These are phyloP conservation scores for Menidia menidia DNA, from an alignment of 2,797 vertebrate genomes.

Conservation along the genomic window DNA sequence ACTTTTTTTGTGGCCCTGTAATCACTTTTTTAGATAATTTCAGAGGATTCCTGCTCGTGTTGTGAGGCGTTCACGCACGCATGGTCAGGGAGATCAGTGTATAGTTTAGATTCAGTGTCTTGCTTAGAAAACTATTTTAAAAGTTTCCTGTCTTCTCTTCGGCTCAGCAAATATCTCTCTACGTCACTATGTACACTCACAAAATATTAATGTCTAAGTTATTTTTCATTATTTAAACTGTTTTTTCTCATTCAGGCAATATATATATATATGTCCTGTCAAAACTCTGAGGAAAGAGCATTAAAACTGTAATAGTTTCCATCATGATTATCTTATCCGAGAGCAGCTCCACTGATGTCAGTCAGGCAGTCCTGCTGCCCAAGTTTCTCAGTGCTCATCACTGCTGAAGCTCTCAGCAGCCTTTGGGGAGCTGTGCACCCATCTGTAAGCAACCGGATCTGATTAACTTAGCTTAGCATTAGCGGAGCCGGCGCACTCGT, in stretches of 20 bases:
- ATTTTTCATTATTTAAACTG: slow-evolving; percentile 16
- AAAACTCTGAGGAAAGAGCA: no score
- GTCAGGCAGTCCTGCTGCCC: slow-evolving; percentile 6
- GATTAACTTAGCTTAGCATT: slow-evolving; percentile 74
- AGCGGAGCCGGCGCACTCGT: slow-evolving; percentile 64
- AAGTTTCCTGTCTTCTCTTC: not conserved
- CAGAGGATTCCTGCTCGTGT: no score
- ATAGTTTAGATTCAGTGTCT: no score
- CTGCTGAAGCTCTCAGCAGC: slow-evolving; percentile 42
- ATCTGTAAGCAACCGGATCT: slow-evolving; percentile 57
- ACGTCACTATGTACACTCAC: not conserved
- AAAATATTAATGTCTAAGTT: slow-evolving; percentile 26
- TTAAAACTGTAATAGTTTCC: no score
- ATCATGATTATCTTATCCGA: not conserved
- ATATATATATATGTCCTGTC: no score
- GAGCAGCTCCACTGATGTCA: slow-evolving; percentile 5
- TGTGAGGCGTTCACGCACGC: no score
- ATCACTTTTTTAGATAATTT: no score
- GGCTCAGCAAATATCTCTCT: slow-evolving; percentile 29
- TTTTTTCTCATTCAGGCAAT: not conserved
- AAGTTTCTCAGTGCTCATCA: slow-evolving; percentile 11
- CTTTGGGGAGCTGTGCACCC: slow-evolving; percentile 58
- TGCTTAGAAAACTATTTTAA: not conserved
- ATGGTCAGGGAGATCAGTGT: no score
- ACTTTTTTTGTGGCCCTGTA: no score